Evolutionary conservation across 2,888 invertebrate species (phyloP), one percentile per base, ranked within the genome.

Genomic region (Blastobasis lacticolella): DNA sequence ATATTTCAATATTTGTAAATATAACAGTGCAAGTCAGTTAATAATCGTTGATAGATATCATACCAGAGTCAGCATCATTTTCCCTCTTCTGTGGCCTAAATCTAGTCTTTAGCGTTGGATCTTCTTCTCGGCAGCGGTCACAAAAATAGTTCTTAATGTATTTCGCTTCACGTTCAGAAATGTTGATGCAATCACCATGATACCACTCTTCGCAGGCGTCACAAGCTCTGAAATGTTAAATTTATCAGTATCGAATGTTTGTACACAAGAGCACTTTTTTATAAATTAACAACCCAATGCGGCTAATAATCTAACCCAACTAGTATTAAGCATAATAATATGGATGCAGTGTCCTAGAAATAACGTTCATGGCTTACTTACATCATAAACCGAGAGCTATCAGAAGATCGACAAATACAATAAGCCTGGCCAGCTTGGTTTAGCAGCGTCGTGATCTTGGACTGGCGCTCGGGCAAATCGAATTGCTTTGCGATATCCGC

Each of bases 141-240:
- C 98, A 98, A 74, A 94, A 98, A 71, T 97, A 99, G 62, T 95
- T 95, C 69, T 96, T 95, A 52, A 99, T 98, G 61, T 94, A 92
- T 69, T 96, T 97, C 0, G 98, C 95, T 73, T 97, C 97, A 62
- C 94, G 92, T 75, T 97, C 96, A 0, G 97, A 97, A 60, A 98
- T 96, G 63, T 95, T 95, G 59, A 99, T 97, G 76, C 98, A 99
- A 72, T 98, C 97, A 1, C 98, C 98, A 71, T 99, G 99, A 73
- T 97, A 99, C 98, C 99, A 99, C 81, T 98, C 98, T 77, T 98
- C 97, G 75, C 99, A 99, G 9, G 95, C 92, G 78, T 99, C 99
- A 82, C 99, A 99, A 42, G 96, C 97, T 77, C 96, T 96, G 69
- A 23, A 23, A 23, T 23, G 23, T 23, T 23, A 2, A 23, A 23